Conservation (phyloP, 30 jellyfish, hydroid and myxozoan genomes). For the Aurelia aurita complex sp. Pacific region DNA sequence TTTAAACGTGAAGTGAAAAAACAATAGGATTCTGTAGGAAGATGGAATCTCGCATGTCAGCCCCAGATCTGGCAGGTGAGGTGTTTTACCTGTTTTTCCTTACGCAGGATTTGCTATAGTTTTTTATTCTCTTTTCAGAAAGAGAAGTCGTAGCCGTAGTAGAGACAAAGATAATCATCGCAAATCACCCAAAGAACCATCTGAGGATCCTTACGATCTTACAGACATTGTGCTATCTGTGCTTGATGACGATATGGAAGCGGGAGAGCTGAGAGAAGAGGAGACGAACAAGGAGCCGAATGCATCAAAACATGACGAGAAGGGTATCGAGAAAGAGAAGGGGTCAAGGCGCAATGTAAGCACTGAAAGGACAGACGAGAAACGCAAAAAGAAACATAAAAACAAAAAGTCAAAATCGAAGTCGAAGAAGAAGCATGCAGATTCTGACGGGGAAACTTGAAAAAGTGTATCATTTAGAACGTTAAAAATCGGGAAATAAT, state of each 20-base stretch:
- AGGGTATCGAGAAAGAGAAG: conserved; percentile 23
- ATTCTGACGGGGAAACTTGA: not conserved
- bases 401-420: conserved; percentile 52
- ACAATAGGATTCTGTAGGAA: no score
- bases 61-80: no score
- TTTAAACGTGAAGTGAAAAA: no score
- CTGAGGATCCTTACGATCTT: no score
- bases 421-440: conserved; percentile 14
- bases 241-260: conserved; percentile 17
- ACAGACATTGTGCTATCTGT: not conserved
- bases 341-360: not conserved
- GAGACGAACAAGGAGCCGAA: not conserved
- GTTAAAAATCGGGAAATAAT: no score
- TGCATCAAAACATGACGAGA: not conserved
- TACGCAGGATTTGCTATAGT: not conserved
- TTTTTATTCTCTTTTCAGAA: not conserved
- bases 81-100: not conserved
- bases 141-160: conserved; percentile 5
- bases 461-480: no score
- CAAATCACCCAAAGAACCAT: conserved; percentile 1
- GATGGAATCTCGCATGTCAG: no score
- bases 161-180: not conserved
- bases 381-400: conserved; percentile 41
- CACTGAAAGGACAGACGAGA: not conserved
- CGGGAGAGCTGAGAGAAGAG: conserved; percentile 40